Evolutionary conservation across 2,888 invertebrate species (phyloP).

Genomic region (Smittia sp.): DNA sequence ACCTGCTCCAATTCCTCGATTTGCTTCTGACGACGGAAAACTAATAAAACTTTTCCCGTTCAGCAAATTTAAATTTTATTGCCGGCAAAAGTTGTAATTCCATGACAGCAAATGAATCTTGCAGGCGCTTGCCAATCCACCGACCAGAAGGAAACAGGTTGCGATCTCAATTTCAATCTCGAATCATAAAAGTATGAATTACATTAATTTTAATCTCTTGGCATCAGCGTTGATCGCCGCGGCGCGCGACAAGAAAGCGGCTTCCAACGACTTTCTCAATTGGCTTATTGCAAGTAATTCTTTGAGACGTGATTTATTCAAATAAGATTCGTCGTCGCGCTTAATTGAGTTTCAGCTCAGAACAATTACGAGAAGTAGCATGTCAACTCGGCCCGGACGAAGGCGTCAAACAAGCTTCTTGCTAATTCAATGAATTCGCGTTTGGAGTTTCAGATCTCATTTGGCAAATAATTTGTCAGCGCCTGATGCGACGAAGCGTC

Average conservation of each 20-base stretch:
- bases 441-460: neutral
- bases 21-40: too few relatives aligned
- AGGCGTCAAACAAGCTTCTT: too few relatives aligned
- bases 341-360: too few relatives aligned
- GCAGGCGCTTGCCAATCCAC: neutral
- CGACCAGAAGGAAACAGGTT: neutral
- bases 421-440: too few relatives aligned
- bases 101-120: slow-evolving; percentile 1
- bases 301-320: too few relatives aligned
- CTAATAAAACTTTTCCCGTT: slow-evolving; percentile 2
- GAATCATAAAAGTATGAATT: neutral
- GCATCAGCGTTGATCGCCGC: neutral
- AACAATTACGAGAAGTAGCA: too few relatives aligned
- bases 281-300: neutral
- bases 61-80: neutral
- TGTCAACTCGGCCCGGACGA: too few relatives aligned
- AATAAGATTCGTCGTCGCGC: too few relatives aligned
- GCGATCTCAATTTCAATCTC: neutral
- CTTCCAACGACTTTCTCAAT: neutral
- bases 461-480: neutral
- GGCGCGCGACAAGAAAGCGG: neutral
- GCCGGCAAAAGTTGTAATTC: neutral
- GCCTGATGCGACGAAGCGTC: neutral
- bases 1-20: neutral
- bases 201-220: neutral